A percentile compares a stretch with the other conserved stretches of the same genome.
Conservation (phyloP, 2,113 vertebrate species). For the Trichomycterus rosablanca region DNA sequence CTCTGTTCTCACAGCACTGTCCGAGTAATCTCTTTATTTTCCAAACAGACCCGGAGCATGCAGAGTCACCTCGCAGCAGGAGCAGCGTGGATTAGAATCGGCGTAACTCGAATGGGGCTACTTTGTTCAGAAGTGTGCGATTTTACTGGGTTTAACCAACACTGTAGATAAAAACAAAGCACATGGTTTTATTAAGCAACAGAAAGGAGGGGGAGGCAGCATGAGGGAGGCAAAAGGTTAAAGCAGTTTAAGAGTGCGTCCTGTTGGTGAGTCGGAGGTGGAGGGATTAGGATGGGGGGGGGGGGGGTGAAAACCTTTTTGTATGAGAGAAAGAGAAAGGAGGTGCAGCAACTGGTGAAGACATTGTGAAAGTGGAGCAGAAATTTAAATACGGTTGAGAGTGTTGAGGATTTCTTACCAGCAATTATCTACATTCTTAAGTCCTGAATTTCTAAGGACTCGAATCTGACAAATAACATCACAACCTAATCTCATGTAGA, state of each 20-base stretch:
- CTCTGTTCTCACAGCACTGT: neutral
- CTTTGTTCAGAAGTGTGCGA: neutral
- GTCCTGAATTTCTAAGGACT: too few species aligned
- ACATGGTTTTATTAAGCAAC: neutral
- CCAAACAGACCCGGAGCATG: constrained; percentile 26
- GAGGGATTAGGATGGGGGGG: neutral
- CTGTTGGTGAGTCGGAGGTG: neutral
- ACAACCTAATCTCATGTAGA: too few species aligned
- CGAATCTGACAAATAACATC: too few species aligned
- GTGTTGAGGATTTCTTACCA: too few species aligned
- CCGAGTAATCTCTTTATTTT: constrained; percentile 34
- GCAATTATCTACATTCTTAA: too few species aligned
- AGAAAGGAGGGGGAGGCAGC: neutral
- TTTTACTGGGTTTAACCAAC: constrained; percentile 1
- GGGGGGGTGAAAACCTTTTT: neutral
- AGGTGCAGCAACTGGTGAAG: too few species aligned
- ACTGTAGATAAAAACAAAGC: neutral
- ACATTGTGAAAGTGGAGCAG: too few species aligned
- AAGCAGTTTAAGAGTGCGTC: neutral
- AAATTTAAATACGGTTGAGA: too few species aligned
- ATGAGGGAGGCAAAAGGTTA: neutral
- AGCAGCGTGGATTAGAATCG: neutral
- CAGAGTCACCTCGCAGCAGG: constrained; percentile 8
- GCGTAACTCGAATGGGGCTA: neutral
- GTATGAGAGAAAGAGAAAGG: neutral